These are phyloP conservation scores for Leptinotarsa juncta DNA, from an alignment of 2,888 invertebrate species.

Conservation along the genomic window DNA sequence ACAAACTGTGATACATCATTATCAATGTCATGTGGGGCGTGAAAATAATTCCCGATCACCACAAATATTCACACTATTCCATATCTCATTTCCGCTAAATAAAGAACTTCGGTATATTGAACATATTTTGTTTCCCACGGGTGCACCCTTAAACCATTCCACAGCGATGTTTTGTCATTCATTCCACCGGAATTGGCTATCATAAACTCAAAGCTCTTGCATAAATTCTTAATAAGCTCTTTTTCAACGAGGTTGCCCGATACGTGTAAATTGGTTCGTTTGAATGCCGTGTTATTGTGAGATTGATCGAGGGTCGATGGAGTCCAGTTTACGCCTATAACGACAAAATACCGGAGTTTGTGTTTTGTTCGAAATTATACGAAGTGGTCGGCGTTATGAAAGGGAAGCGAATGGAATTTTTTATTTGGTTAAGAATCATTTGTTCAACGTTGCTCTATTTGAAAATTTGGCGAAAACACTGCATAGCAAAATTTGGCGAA, in stretches of 20 bases:
- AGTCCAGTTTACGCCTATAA: background rate
- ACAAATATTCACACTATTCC: too few species aligned
- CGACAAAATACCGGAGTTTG: background rate
- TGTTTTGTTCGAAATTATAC: background rate
- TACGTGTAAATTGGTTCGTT: slow-evolving; percentile 55
- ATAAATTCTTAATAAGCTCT: slow-evolving; percentile 55
- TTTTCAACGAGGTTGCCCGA: slow-evolving; percentile 49
- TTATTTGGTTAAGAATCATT: too few species aligned
- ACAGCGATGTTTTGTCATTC: slow-evolving; percentile 54
- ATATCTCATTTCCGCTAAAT: too few species aligned
- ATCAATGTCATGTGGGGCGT: too few species aligned
- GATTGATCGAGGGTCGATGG: background rate
- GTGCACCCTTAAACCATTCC: slow-evolving; percentile 56
- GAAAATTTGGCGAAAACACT: too few species aligned
- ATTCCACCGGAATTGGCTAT: slow-evolving; percentile 52
- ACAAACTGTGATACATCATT: too few species aligned
- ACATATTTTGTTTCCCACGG: slow-evolving; percentile 55
- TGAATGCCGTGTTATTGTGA: slow-evolving; percentile 50
- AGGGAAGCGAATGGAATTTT: too few species aligned
- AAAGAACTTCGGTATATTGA: background rate
- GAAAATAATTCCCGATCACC: too few species aligned
- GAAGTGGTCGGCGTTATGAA: background rate
- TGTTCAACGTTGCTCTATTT: too few species aligned
- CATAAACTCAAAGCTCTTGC: slow-evolving; percentile 49
- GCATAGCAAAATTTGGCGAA: too few species aligned